phyloP scores from a whole-genome alignment of 2,113 vertebrate genomes.

The Xiphophorus maculatus region DNA sequence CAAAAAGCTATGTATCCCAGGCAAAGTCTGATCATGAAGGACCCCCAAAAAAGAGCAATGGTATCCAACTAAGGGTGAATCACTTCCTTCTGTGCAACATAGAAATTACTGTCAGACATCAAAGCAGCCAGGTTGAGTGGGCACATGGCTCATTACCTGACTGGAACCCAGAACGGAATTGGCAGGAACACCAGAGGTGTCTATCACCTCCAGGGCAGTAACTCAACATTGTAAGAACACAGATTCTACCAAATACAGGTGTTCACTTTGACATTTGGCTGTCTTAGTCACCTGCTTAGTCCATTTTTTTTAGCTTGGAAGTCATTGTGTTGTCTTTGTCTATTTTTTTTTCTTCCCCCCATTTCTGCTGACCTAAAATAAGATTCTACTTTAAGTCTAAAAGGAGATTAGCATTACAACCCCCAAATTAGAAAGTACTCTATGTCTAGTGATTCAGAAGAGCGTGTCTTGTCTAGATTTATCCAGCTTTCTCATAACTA shows the following conservation, averaged over 20 bases:
- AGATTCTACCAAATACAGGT: background rate
- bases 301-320: background rate
- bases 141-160: background rate
- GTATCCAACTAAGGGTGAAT: background rate
- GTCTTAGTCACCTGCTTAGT: background rate
- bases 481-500: slow-evolving; percentile 38
- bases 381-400: background rate
- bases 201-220: background rate
- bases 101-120: background rate
- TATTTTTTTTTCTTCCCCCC: background rate
- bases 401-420: slow-evolving; percentile 3
- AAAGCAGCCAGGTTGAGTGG: background rate
- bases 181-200: background rate
- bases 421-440: slow-evolving; percentile 34
- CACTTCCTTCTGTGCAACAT: background rate
- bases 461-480: slow-evolving; percentile 37
- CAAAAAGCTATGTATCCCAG: background rate
- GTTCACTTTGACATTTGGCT: background rate
- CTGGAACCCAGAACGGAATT: background rate
- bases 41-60: background rate
- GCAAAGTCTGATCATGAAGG: background rate
- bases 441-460: slow-evolving; percentile 7
- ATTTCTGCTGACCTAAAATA: background rate
- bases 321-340: background rate
- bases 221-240: background rate